Base-by-base conservation (phyloP, 2,888 invertebrate species). In the Sipha maydis region DNA sequence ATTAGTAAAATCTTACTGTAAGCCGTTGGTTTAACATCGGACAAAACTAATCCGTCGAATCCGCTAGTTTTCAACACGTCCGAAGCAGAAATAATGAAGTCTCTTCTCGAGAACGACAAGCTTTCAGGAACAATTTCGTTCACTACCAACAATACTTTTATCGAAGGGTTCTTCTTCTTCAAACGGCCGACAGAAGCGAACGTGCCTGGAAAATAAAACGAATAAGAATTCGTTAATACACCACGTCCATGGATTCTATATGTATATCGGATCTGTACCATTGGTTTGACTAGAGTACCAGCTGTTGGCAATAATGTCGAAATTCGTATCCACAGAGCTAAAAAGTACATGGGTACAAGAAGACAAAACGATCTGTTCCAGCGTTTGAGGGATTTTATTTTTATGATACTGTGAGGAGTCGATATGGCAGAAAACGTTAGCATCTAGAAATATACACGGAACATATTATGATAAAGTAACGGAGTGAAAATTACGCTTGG, bases 11-110 rank as follows among this genome's bases (percentile, higher is more conserved):
- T 9, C 1, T 38, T 75, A 90, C 75, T 34, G 19, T 77, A 38
- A 88, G 90, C 90, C 90, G 94, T 90, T 95, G 95, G 91, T 95
- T 95, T 19, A 25, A 95, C 94, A 95, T 95, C 97, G 90, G 97
- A 95, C 8, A 97, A 92, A 91, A 97, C 96, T 21, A 97, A 92
- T 0, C 97, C 97, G 91, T 97, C 97, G 91, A 97, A 96, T 89
- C 94, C 94, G 90, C 95, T 94, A 89, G 94, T 93, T 89, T 94
- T 93, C 82, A 96, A 91, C 91, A 96, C 95, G 76, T 92, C 92
- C 0, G 95, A 91, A 0, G 95, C 93, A 73, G 95, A 95, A 69
- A 93, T 92, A 28, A 95, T 94, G 91, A 96, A 95, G 90, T 93
- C 93, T 80, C 93, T 92, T 56, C 94, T 92, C 73, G 93, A 92